A percentile compares a stretch with the other conserved stretches of the same genome.
These are phyloP conservation scores for Hylyphantes graminicola DNA, from an alignment of 1,140 invertebrate species.

Conservation along the genomic window DNA sequence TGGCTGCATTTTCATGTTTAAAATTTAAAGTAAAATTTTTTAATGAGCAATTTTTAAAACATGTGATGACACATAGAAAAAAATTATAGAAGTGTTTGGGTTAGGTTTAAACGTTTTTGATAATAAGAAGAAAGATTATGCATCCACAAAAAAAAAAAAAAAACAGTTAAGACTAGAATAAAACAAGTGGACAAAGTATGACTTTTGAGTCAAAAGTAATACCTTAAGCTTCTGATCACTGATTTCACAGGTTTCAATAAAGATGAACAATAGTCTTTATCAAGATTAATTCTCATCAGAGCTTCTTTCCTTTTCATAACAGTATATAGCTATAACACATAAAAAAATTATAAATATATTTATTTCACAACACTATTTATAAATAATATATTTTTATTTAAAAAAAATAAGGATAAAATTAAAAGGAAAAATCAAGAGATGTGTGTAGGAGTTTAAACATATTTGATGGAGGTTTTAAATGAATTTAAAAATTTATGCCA, in stretches of 20 bases:
- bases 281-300: slow-evolving; percentile 27
- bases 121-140: too few species aligned
- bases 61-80: too few species aligned
- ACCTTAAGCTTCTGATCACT: slow-evolving; percentile 44
- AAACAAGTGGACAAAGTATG: neutral
- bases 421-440: too few species aligned
- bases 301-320: slow-evolving; percentile 43
- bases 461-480: too few species aligned
- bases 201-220: neutral
- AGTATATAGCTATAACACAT: slow-evolving; percentile 6
- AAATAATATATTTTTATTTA: neutral
- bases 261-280: slow-evolving; percentile 27
- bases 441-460: too few species aligned
- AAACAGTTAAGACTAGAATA: neutral
- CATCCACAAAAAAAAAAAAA: neutral
- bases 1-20: too few species aligned
- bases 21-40: too few species aligned
- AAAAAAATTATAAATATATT: neutral
- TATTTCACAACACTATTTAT: neutral
- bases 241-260: slow-evolving; percentile 25
- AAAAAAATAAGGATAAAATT: neutral
- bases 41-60: too few species aligned
- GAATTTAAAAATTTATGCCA: too few species aligned
- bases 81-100: too few species aligned
- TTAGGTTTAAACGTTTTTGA: too few species aligned